Evolutionary conservation across 2,797 vertebrate genomes (phyloP), one percentile per base, ranked within the genome.

Genomic region (Sarcophilus harrisii): DNA sequence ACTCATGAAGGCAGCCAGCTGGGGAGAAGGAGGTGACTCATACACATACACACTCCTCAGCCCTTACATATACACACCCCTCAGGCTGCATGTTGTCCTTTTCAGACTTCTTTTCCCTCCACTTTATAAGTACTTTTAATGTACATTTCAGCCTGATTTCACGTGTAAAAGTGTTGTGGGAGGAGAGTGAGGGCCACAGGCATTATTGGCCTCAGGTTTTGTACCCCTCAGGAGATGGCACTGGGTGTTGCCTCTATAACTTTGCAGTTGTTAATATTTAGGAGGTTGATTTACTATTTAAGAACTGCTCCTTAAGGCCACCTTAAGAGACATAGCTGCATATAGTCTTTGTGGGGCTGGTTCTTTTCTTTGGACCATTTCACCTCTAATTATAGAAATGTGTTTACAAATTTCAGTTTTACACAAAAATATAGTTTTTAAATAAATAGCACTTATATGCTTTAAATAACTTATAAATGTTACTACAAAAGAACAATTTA

Each of bases 341-440:
- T 27, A 6, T 38, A 94, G 3, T 91, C 57, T 91, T 4, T 89
- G 29, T 32, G 6, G 55, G 91, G 29, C 0, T 38, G 21, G 8
- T 38, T 91, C 45, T 81, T n/a, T 81, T 81, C 66, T 81, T 45
- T 87, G 38, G 10, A 21, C 38, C 27, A 24, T 32, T 57, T 57
- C 73, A 59, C 16, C 29, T 92, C 52, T 12, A 58, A 55, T 32
- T 90, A 29, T 87, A 28, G 57, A 89, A 91, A 95, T 16, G n/a
- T 90, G n/a, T 49, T 92, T 58, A 38, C 28, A 95, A 92, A 60
- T 16, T 11, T 57, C 95, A 32, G 32, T 38, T 92, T 93, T 96
- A 54, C 55, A 1, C 81, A 92, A 58, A 96, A 95, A 57, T 91
- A 24, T 38, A 87, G 10, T 27, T 87, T 81, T 87, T 10, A 91